Evolutionary conservation across 2,888 invertebrate genomes (phyloP), one percentile per base, ranked within the genome.

Genomic region (Habroteleia sp.): DNA sequence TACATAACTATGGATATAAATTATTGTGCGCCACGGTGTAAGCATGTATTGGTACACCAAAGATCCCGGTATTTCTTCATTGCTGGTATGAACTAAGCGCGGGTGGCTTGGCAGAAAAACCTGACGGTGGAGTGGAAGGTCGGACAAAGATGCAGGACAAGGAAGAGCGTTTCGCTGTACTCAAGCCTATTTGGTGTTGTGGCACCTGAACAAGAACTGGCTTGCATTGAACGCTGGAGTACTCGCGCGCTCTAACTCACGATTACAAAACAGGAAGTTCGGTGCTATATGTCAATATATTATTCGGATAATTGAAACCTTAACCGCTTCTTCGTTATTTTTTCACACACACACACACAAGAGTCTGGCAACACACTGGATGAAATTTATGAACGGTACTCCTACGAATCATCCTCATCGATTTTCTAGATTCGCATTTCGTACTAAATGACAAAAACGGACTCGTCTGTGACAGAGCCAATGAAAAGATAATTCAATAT

Each of bases 1-100:
- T 73, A 68, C 71, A 72, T 74, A 74, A 76, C 77, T 62, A 68
- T 60, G 60, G 77, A 73, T 78, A 80, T 80, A 77, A 80, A 80
- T 82, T 82, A 80, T 77, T 75, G 76, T 76, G 62, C 74, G 52
- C 73, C 39, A 31, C 23, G 50, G 72, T 62, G 68, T 58, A 72
- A 48, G 60, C 44, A 72, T 76, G 66, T 76, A 74, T 77, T 74
- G 73, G 62, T 65, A 66, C 62, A 62, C 60, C 65, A 50, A 48
- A 37, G 48, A 56, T 66, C 48, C 20, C 33, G 48, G 44, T 66
- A 65, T 52, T 73, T 63, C 58, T 50, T 33, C 46, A 48, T 37
- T 52, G 60, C 56, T 27, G 16, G 62, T 25, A 50, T 13, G 54
- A 54, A 60, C 13, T 25, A 39, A 54, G 56, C 69, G 74, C 77